Conservation (phyloP, 2,797 vertebrate species). For the Ibycter americanus region DNA sequence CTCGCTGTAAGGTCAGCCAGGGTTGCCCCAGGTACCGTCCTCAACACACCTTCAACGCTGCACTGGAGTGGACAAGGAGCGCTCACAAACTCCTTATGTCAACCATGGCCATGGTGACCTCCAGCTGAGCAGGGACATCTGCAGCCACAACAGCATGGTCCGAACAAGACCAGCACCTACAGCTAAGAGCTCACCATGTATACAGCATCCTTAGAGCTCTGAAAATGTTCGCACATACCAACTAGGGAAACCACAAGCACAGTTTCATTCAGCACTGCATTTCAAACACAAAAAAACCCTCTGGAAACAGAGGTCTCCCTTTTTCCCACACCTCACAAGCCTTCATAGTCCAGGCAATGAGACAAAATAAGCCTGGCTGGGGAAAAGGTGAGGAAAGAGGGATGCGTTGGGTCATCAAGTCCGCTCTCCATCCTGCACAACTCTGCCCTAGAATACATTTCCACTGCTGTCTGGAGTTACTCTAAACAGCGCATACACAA, state of each 20-base stretch:
- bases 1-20: neutral
- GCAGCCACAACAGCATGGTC: neutral
- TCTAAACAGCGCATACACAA: neutral
- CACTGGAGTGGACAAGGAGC: neutral
- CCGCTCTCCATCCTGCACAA: neutral
- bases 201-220: neutral
- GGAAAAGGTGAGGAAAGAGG: neutral
- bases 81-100: fast-evolving
- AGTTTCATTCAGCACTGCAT: neutral
- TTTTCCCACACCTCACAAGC: neutral
- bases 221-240: neutral
- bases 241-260: neutral
- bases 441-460: neutral
- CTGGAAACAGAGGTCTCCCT: neutral
- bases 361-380: neutral
- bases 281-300: neutral
- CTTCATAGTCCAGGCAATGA: neutral
- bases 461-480: neutral
- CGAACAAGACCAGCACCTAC: neutral
- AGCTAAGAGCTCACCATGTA: neutral
- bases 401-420: neutral
- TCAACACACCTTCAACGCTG: neutral
- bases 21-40: fast-evolving
- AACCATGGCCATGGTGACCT: neutral
- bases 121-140: neutral